Base-by-base conservation (phyloP, 2,113 vertebrate genomes). In the Dromas ardeola region DNA sequence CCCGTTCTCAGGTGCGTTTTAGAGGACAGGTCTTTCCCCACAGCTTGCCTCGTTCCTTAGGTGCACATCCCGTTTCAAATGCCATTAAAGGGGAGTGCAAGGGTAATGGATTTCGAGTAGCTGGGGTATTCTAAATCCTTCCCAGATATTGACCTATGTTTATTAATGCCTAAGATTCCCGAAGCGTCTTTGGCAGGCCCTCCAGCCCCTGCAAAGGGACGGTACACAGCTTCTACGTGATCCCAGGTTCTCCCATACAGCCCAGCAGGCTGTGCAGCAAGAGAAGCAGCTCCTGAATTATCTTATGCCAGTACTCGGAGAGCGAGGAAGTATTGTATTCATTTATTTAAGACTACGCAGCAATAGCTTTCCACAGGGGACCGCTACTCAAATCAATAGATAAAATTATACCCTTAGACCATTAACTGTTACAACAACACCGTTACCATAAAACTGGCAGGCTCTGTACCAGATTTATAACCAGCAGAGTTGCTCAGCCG, bases 391-490 rank as follows among this genome's bases (percentile, higher is more conserved):
- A 85, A 96, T 89, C 86, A 79, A 96, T 81, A 89, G 81, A 84
- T 94, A 58, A 95, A 95, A 93, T 86, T 67, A 84, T 65, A 89
- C 90, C 87, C 77, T 87, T 40, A 82, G 43, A 71, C 84, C 86
- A 78, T 79, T 85, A 95, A 91, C 86, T 81, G 87, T 83, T 89
- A 30, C 90, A 81, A 53, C 86, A 94, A 4, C 89, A 59, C 32
- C 0, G 7, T n/a, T 47, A 16, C 83, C 47, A 9, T 86, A 83
- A 71, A 93, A 34, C 80, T 80, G 38, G 4, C 2, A 11, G 78
- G 71, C 71, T 82, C 15, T 5, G 10, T 2, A 9, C 29, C 36
- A 18, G 73, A 93, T 91, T 95, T 91, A 73, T 26, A 49, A 23
- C 13, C 38, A 27, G 49, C 8, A 6, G n/a, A 45, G 72, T 0